Conservation (phyloP, 1,140 invertebrate species). For the Drosophila nigrodunni region DNA sequence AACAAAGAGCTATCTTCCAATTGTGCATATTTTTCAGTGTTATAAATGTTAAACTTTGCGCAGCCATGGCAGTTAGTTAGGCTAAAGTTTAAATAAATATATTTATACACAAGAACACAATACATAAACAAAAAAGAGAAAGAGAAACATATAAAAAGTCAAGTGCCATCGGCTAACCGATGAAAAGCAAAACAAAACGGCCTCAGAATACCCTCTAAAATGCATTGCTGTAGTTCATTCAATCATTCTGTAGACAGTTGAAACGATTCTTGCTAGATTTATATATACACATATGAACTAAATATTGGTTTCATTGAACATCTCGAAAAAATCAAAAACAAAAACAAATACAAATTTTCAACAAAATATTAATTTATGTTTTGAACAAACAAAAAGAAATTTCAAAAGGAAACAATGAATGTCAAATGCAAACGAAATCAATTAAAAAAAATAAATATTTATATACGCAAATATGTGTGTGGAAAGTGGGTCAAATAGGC, state of each 20-base stretch:
- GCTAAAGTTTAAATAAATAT: slow-evolving; percentile 57
- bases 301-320: slow-evolving; percentile 78
- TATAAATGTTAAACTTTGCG: slow-evolving; percentile 26
- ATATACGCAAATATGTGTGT: slow-evolving; percentile 3
- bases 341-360: slow-evolving; percentile 27
- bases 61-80: slow-evolving; percentile 58
- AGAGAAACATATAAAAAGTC: slow-evolving; percentile 1
- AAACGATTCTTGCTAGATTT: slow-evolving; percentile 3
- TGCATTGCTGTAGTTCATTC: background rate
- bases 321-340: slow-evolving; percentile 60
- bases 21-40: slow-evolving; percentile 79
- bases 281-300: slow-evolving; percentile 47
- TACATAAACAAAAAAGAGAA: slow-evolving; percentile 1
- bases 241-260: background rate
- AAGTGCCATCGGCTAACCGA: slow-evolving; percentile 26
- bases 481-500: slow-evolving; percentile 20
- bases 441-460: slow-evolving; percentile 14
- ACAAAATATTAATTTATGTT: slow-evolving; percentile 31
- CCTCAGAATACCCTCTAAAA: slow-evolving; percentile 17
- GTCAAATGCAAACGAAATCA: slow-evolving; percentile 31
- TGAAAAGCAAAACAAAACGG: slow-evolving; percentile 14
- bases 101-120: slow-evolving; percentile 9
- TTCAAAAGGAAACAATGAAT: slow-evolving; percentile 43
- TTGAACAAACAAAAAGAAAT: slow-evolving; percentile 30
- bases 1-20: slow-evolving; percentile 78